phyloP scores from a whole-genome alignment of 2,113 vertebrate species.

The Myiozetetes cayanensis region DNA sequence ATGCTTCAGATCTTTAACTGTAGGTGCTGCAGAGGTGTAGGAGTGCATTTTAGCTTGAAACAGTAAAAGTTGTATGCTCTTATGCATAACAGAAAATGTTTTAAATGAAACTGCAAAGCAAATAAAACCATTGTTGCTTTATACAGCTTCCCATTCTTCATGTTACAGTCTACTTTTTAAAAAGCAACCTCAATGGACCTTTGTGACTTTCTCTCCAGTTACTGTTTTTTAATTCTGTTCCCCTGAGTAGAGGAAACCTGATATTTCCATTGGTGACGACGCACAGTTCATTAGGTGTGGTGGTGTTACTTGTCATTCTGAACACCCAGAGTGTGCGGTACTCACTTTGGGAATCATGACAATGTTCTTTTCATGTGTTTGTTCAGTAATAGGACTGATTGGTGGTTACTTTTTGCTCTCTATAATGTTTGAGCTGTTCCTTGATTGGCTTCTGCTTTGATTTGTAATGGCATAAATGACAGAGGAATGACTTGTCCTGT shows the following conservation, averaged over 20 bases:
- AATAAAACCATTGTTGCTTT: not conserved
- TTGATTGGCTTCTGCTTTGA: not conserved
- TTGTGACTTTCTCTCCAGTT: not conserved
- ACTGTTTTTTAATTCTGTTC: not conserved
- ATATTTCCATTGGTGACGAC: not conserved
- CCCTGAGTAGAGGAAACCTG: not conserved
- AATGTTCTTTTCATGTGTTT: not conserved
- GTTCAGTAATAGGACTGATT: not conserved
- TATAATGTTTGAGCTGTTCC: not conserved
- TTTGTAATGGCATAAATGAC: not conserved
- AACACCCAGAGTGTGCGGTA: not conserved
- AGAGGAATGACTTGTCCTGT: not conserved
- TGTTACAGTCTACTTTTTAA: not conserved
- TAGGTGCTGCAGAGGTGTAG: not conserved
- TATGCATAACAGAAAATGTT: not conserved
- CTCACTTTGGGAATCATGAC: not conserved
- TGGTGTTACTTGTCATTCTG: not conserved
- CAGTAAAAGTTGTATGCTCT: not conserved
- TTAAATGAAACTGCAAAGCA: not conserved
- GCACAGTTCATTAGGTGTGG: not conserved
- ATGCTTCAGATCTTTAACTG: not conserved
- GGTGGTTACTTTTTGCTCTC: not conserved
- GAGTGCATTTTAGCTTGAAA: not conserved
- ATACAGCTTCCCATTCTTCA: accelerated
- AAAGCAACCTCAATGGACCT: not conserved